Evolutionary conservation across 2,888 invertebrate species (phyloP).

Genomic region (Acrocyrtus sp.): DNA sequence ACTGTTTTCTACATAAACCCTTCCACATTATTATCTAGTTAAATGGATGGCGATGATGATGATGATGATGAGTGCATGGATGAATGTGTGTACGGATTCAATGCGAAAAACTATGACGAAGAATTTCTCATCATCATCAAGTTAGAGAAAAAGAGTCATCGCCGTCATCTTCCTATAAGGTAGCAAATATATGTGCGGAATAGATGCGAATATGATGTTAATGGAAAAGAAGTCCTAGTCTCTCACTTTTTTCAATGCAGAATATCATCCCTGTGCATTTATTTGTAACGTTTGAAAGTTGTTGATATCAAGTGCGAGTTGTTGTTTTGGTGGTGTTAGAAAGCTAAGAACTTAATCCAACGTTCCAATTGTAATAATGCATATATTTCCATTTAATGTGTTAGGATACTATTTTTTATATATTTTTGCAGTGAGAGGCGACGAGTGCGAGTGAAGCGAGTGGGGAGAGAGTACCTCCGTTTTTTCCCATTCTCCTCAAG

Average conservation of each 20-base stretch:
- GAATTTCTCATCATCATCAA: conserved; percentile 13
- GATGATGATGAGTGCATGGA: conserved; percentile 22
- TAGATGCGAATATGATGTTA: background rate
- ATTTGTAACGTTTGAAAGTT: background rate
- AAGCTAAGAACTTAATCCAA: background rate
- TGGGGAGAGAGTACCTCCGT: background rate
- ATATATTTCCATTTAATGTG: background rate
- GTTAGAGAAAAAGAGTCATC: conserved; percentile 49
- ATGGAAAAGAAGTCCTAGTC: conserved; percentile 3
- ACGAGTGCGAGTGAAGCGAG: background rate
- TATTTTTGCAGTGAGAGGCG: background rate
- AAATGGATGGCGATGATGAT: conserved; percentile 23
- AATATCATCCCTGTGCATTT: background rate
- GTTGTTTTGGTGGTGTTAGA: background rate
- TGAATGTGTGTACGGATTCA: background rate
- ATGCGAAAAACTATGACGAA: conserved; percentile 10
- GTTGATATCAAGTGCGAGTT: too few relatives aligned
- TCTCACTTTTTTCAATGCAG: background rate
- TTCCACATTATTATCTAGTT: background rate
- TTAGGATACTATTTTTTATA: background rate
- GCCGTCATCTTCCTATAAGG: conserved; percentile 32
- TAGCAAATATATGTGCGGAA: conserved; percentile 34
- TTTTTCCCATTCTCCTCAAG: conserved; percentile 35
- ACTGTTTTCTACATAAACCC: background rate
- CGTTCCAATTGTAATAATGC: background rate